Percentiles rank a stretch among this genome's conserved stretches.
Evolutionary conservation across 2,113 vertebrate genomes (phyloP).

Genomic region (Corythoichthys intestinalis): DNA sequence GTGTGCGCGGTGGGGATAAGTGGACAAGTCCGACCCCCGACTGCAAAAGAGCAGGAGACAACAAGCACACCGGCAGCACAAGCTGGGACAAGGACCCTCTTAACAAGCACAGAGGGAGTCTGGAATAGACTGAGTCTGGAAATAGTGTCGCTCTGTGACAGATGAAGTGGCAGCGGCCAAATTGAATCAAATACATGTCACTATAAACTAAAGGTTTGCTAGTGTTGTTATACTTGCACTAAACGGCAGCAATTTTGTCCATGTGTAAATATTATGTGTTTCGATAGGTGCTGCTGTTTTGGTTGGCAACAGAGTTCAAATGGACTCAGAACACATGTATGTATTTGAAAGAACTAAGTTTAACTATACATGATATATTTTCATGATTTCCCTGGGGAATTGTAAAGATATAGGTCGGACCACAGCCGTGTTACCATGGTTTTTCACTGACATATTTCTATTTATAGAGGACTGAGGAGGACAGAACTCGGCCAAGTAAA

Average conservation of each 20-base stretch:
- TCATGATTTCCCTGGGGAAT: background rate
- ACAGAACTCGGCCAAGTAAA: constrained; percentile 22
- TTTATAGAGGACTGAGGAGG: constrained; percentile 37
- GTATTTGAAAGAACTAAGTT: background rate
- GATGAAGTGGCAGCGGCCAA: constrained; percentile 9
- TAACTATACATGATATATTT: background rate
- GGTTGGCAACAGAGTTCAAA: background rate
- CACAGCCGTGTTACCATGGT: constrained; percentile 24
- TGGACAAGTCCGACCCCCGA: constrained; percentile 3
- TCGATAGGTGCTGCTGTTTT: background rate
- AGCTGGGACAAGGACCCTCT: constrained; percentile 34
- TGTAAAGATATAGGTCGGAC: constrained; percentile 23
- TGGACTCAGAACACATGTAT: background rate
- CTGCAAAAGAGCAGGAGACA: constrained; percentile 13
- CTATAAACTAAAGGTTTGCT: constrained; percentile 2
- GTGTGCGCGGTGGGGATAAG: constrained; percentile 3
- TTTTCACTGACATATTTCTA: constrained; percentile 26
- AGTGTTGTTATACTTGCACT: background rate
- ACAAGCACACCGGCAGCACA: constrained; percentile 10
- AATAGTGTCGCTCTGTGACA: constrained; percentile 25
- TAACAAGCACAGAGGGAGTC: constrained; percentile 17
- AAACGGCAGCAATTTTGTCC: background rate
- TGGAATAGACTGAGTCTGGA: constrained; percentile 17
- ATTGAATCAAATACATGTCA: constrained; percentile 19
- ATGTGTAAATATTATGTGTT: no score